Evolutionary conservation across 2,113 vertebrate species (phyloP), one percentile per base, ranked within the genome.

Genomic region (Pseudorectes ferrugineus): DNA sequence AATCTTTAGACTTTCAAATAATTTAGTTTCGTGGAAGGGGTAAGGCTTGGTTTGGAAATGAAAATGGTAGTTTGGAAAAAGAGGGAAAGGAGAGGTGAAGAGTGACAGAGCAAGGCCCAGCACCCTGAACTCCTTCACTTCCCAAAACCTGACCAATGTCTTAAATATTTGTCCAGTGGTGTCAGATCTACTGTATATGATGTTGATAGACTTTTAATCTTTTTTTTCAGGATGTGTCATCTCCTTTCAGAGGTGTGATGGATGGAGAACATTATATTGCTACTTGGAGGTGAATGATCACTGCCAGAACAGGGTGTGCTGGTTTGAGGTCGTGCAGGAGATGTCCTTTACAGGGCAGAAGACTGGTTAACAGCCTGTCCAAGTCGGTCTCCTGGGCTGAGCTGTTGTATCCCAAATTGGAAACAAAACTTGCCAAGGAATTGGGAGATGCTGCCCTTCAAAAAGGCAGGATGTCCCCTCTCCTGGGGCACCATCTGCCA

Each of bases 1-100:
- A 96, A 97, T 97, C 96, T 97, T 98, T 93, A 97, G 97, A 95
- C 95, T 97, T 95, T 80, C 46, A 76, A 97, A 96, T 97, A 96
- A 97, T 97, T 97, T 97, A 97, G 75, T 95, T 97, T 98, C 95
- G 96, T 97, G 93, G 97, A 94, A 94, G 93, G 92, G 84, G 73
- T 88, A 92, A 96, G 85, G 82, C 77, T 96, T 92, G 80, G 10
- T 17, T 43, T 81, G 62, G 62, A 82, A 86, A 94, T 82, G 23
- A 35, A 87, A 65, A 70, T 31, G 17, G 11, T 76, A 19, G 9
- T 18, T 77, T 35, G 7, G 13, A 33, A 93, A 76, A 86, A 46
- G 26, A 79, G 24, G 52, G 52, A 62, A 89, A 49, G 28, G 26
- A 68, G 23, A 68, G 35, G 57, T 67, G 61, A 79, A 71, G 21